Evolutionary conservation across 2,113 vertebrate genomes (phyloP).

Genomic region (Tupaia tana): DNA sequence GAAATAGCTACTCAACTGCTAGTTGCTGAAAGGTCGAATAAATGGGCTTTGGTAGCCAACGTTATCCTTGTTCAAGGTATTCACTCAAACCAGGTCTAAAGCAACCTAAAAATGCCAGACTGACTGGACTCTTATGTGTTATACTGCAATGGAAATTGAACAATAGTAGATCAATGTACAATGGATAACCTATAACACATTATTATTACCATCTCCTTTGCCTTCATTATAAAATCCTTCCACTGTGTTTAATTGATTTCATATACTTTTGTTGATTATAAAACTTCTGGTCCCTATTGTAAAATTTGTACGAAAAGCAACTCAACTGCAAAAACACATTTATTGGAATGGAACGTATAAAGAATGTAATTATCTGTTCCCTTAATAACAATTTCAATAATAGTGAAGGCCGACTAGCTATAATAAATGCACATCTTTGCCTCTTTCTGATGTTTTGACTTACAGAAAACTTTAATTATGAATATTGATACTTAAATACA

Average conservation of each 20-base stretch:
- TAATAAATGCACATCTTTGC: constrained; percentile 53
- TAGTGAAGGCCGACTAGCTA: neutral
- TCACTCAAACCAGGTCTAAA: constrained; percentile 52
- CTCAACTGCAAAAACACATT: constrained; percentile 61
- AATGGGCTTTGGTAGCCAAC: neutral
- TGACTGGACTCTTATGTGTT: neutral
- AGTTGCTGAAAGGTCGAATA: constrained; percentile 36
- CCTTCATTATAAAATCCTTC: constrained; percentile 57
- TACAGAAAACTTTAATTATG: constrained; percentile 60
- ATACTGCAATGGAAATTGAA: constrained; percentile 53
- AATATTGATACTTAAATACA: constrained; percentile 58
- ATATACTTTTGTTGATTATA: constrained; percentile 69
- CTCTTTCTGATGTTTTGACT: constrained; percentile 67
- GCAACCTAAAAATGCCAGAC: constrained; percentile 19
- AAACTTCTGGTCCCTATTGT: constrained; percentile 65
- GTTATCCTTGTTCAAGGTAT: neutral
- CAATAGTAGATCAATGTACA: constrained; percentile 52
- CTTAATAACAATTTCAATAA: constrained; percentile 64
- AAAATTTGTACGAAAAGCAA: constrained; percentile 69
- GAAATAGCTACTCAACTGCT: neutral
- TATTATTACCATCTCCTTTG: constrained; percentile 57
- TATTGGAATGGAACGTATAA: constrained; percentile 67
- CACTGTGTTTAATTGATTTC: constrained; percentile 72
- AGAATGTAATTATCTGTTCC: constrained; percentile 63
- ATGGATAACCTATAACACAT: neutral